Evolutionary conservation across 2,113 vertebrate genomes (phyloP), one percentile per base, ranked within the genome.

Genomic region (Solea solea): DNA sequence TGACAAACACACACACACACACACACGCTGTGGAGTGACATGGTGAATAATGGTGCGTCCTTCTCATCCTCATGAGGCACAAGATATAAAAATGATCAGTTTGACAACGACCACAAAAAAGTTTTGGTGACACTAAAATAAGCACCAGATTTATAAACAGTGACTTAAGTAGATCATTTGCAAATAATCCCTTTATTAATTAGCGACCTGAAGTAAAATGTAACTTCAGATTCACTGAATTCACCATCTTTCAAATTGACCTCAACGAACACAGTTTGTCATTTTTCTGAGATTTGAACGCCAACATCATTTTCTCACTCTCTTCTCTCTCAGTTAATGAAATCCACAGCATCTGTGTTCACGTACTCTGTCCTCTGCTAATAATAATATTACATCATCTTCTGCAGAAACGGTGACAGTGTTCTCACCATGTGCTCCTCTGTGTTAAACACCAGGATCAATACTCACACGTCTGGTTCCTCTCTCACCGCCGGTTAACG

Each of bases 401-500:
- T 8, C 11, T 16, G 4, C 34, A 16, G 44, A 40, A 40, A n/a
- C 4, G 11, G 7, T 3, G 8, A 15, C 16, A 42, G 5, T 28
- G 50, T 14, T 14, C 39, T 64, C 67, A n/a, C 16, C 60, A 57
- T 5, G 60, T 69, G 73, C 65, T 69, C 42, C 2, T 39, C 45
- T 5, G 69, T 62, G 70, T 21, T 0, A 69, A 72, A 66, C 55
- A 64, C 40, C 40, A 57, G 27, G 34, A 46, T 49, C 2, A 11
- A 49, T 83, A 83, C 85, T 87, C 82, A 80, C 81, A 57, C 46
- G 71, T 53, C 0, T 81, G 77, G 57, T 62, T 87, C 79, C 1
- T 69, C 57, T 83, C 74, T 78, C 71, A 48, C 8, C 71, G 16
- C 67, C 76, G 55, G 52, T 63, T 60, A 40, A 21, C 4, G 61